Evolutionary conservation across 1,140 invertebrate species (phyloP), one percentile per base, ranked within the genome.

Genomic region (Cydia splendana): DNA sequence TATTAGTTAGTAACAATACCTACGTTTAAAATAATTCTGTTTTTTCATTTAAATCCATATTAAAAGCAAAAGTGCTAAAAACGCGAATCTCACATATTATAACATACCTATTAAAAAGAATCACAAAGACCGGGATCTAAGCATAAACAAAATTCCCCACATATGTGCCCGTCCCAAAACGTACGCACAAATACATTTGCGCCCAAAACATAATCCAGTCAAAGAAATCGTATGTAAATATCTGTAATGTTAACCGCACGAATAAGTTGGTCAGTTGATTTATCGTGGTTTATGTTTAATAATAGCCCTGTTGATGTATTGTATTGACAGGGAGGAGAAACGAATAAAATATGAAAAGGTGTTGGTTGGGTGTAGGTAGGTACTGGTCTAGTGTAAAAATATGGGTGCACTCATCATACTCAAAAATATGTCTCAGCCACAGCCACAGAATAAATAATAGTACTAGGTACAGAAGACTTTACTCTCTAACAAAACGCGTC

Each of bases 261-360:
- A 24, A 3, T 62, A 24, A 62, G n/a, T 62, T 62, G 57, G 57
- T 62, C 15, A 12, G 57, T 53, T 53, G 51, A 53, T 53, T 53
- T 53, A 53, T 53, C 18, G 18, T 53, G 15, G 51, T 7, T 18
- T 18, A n/a, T 7, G 57, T 24, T 20, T 62, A n/a, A 10, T 15
- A 62, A 15, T 62, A 9, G 9, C 57, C 20, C 5, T 53, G 51
- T 9, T 62, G 20, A 62, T 62, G 57, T 62, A 62, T 62, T 62
- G 57, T 62, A 62, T 62, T 62, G 57, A 62, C 20, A 62, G 20
- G 57, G 57, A 62, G 20, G 57, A n/a, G 3, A 62, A 62, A 20
- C 3, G 53, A 18, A 62, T 62, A 62, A 62, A 15, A 53, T 62
- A 62, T 62, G 53, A 62, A 62, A 62, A 62, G 13, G 9, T 57